Conservation (phyloP, 1,140 invertebrate species). For the Brachionus rubens region DNA sequence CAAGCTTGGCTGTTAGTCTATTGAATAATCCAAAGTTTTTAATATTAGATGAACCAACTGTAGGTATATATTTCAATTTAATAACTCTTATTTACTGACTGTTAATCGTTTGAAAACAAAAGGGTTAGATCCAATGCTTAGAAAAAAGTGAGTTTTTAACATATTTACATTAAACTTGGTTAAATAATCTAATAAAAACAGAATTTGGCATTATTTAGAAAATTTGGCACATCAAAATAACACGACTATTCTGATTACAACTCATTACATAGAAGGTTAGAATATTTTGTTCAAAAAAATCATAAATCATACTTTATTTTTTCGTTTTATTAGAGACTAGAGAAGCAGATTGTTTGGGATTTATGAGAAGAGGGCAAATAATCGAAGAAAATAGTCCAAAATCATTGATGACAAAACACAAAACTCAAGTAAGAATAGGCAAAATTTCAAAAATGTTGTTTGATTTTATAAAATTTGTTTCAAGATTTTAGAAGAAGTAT, state of each 20-base stretch:
- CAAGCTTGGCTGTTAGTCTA: slow-evolving; percentile 84
- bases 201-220: slow-evolving; percentile 85
- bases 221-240: slow-evolving; percentile 72
- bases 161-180: slow-evolving; percentile 36
- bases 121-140: slow-evolving; percentile 75
- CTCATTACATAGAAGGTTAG: slow-evolving; percentile 89
- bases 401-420: slow-evolving; percentile 75
- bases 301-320: background rate
- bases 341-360: slow-evolving; percentile 71
- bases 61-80: no score
- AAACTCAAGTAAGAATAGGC: slow-evolving; percentile 49
- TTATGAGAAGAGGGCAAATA: slow-evolving; percentile 85
- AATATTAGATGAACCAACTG: slow-evolving; percentile 94
- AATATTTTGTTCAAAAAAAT: slow-evolving; percentile 71
- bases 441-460: no score
- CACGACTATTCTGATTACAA: slow-evolving; percentile 86
- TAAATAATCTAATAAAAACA: no score
- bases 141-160: slow-evolving; percentile 72
- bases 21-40: slow-evolving; percentile 86
- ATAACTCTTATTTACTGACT: no score
- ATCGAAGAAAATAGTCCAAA: slow-evolving; percentile 85
- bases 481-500: slow-evolving; percentile 38
- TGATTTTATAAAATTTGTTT: background rate
- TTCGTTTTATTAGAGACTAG: background rate
- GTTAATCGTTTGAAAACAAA: no score